Conservation (phyloP, 2,797 vertebrate genomes). For the Esox masquinongy region DNA sequence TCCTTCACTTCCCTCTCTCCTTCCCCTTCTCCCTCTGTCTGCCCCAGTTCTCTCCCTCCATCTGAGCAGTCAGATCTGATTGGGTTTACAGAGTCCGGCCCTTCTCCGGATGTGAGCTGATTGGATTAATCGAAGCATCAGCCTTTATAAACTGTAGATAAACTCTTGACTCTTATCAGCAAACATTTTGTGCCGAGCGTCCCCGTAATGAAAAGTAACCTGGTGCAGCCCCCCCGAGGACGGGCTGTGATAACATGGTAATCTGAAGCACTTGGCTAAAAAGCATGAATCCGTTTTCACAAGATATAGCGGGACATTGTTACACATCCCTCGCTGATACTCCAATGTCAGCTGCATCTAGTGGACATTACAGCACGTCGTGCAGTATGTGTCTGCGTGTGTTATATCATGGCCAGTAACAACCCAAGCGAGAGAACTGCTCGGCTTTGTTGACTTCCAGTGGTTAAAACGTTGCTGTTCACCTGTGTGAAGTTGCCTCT, state of each 20-base stretch:
- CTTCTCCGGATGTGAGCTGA: constrained; percentile 56
- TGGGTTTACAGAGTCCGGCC: constrained; percentile 61
- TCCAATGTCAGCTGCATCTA: constrained; percentile 31
- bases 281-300: constrained; percentile 23
- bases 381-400: constrained; percentile 36
- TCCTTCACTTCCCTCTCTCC: neutral
- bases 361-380: neutral
- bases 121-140: constrained; percentile 65
- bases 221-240: constrained; percentile 28
- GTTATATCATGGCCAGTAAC: constrained; percentile 50
- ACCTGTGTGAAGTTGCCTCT: constrained; percentile 52
- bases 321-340: constrained; percentile 40
- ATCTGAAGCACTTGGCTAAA: constrained; percentile 51
- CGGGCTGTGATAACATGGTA: constrained; percentile 49
- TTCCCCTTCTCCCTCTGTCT: neutral
- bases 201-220: constrained; percentile 69
- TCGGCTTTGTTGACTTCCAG: constrained; percentile 34
- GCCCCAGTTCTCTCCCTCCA: constrained; percentile 11
- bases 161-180: constrained; percentile 68
- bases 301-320: constrained; percentile 46
- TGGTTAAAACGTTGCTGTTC: constrained; percentile 42
- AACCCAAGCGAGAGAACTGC: constrained; percentile 25
- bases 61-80: constrained; percentile 55
- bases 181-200: constrained; percentile 64
- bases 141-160: constrained; percentile 71